A percentile compares a stretch with the other conserved stretches of the same genome.
Evolutionary conservation across 2,113 vertebrate genomes (phyloP).

Genomic region (Ptyas mucosa): DNA sequence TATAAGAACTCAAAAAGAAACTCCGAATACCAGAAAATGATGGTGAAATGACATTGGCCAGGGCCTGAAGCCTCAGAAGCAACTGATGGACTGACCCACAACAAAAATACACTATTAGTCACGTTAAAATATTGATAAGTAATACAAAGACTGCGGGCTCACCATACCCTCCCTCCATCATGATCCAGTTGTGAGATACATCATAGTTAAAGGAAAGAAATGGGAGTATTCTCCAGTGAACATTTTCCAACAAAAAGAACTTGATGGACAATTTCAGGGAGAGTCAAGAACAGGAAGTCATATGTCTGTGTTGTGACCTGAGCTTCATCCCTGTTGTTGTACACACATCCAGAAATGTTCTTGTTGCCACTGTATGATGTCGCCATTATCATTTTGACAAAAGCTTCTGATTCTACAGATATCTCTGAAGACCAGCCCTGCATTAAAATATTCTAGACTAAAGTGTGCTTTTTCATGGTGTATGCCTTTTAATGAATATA

Average conservation of each 20-base stretch:
- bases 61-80: background rate
- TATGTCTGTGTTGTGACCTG: background rate
- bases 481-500: background rate
- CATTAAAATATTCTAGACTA: background rate
- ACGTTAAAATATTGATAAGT: background rate
- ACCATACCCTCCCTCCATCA: background rate
- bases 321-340: background rate
- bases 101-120: background rate
- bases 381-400: background rate
- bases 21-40: background rate
- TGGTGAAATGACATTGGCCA: background rate
- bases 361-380: background rate
- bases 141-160: background rate
- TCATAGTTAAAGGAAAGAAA: background rate
- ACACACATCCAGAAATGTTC: background rate
- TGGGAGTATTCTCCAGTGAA: background rate
- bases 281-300: background rate
- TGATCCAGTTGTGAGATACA: background rate
- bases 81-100: background rate
- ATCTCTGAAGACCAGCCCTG: background rate
- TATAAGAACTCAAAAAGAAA: background rate
- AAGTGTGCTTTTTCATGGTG: background rate
- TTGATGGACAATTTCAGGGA: background rate
- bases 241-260: background rate
- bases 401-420: background rate